Base-by-base conservation (phyloP, 2,888 invertebrate species). In the Ochropleura leucogaster region DNA sequence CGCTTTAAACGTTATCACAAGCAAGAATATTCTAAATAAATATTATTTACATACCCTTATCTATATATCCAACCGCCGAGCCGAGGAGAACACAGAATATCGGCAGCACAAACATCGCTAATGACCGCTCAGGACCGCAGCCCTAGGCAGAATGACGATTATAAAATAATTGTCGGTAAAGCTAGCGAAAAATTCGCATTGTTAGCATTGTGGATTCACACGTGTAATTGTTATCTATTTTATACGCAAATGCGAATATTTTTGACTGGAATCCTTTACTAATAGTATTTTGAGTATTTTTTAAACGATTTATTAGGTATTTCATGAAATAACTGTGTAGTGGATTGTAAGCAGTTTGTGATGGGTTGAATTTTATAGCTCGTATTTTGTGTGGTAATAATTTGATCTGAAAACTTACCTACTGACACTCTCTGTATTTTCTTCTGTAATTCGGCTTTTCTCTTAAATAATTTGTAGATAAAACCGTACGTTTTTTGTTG, bases 21-120 rank as follows among this genome's bases (percentile, higher is more conserved):
- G 20, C 62, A 49, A 66, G 68, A 78, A 71, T 74, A 74, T 72
- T 73, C 44, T 18, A 46, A 73, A 72, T 68, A 74, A 65, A 64
- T 62, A 62, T 51, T 78, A 77, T 74, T 75, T 77, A 84, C 90
- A 87, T 88, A 96, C 96, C 92, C 92, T 95, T 96, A 85, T 92
- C 89, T 18, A 91, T 81, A 81, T 90, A 89, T 69, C 93, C 95
- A 51, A 93, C 77, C 12, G 90, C 88, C n/a, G 90, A 80, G 66
- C 93, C 92, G 80, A 94, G 79, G 63, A 92, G 89, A 63, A 94
- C 87, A 88, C 91, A 92, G 9, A 94, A 85, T 69, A 95, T 74
- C 18, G 86, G 71, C 65, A 87, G 67, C 53, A 85, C 62, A 46
- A 92, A 80, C 95, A 95, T 95, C 64, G 66, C 87, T 70, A 65